Evolutionary conservation across 1,140 invertebrate genomes (phyloP).

Genomic region (Spodoptera frugiperda): DNA sequence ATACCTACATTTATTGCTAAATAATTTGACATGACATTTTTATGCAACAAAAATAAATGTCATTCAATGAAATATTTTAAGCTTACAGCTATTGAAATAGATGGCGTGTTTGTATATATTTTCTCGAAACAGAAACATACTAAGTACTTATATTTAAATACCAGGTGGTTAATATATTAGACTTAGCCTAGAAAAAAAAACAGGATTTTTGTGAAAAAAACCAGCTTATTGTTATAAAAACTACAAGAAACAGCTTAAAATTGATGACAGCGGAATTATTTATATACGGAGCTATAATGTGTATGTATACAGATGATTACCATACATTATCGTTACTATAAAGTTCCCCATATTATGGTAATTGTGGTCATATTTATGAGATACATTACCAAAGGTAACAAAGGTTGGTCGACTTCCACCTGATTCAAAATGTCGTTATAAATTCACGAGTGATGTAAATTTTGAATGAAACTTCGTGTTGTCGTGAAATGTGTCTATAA

Average conservation of each 20-base stretch:
- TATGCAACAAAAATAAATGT: neutral
- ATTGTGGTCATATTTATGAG: conserved; percentile 51
- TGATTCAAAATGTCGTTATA: conserved; percentile 24
- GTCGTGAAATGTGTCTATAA: too few relatives aligned
- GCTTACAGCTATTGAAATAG: conserved; percentile 10
- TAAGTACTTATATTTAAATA: neutral
- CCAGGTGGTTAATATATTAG: conserved; percentile 3
- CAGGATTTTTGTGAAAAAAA: neutral
- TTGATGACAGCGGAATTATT: conserved; percentile 27
- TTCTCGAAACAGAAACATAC: neutral
- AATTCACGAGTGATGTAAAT: conserved; percentile 10
- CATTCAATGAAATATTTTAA: conserved; percentile 2
- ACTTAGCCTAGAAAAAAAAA: conserved; percentile 33
- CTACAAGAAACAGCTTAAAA: conserved; percentile 4
- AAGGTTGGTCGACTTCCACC: conserved; percentile 19
- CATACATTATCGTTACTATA: conserved; percentile 50
- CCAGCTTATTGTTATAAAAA: conserved; percentile 16
- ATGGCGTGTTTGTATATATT: neutral
- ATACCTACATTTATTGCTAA: neutral
- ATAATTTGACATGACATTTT: neutral
- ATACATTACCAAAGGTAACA: conserved; percentile 37
- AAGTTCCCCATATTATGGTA: conserved; percentile 54
- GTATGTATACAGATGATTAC: conserved; percentile 41
- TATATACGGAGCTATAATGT: neutral
- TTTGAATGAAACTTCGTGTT: neutral